Evolutionary conservation across 1,140 invertebrate species (phyloP).

Genomic region (Agrypnia vestita): DNA sequence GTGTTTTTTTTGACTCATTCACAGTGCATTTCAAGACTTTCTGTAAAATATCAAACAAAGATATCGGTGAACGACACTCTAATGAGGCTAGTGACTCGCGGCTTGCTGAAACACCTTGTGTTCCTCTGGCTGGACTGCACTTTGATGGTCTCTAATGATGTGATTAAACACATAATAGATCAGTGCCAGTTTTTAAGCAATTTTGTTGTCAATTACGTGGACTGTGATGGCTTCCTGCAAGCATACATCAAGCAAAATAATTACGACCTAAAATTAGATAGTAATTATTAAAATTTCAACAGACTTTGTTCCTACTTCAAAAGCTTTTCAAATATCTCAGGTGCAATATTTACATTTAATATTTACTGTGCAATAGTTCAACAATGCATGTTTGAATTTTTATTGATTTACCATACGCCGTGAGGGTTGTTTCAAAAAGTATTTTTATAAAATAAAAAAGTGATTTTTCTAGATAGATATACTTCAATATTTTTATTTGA

Average conservation of each 20-base stretch:
- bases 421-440: no score
- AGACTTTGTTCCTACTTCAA: background rate
- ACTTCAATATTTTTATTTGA: no score
- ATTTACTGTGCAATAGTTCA: no score
- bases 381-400: no score
- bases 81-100: slow-evolving; percentile 64
- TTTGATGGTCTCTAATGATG: slow-evolving; percentile 66
- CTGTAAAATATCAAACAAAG: slow-evolving; percentile 68
- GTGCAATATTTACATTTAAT: no score
- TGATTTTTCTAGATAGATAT: no score
- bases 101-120: slow-evolving; percentile 65
- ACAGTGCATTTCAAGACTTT: slow-evolving; percentile 65
- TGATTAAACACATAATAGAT: slow-evolving; percentile 66
- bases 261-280: slow-evolving; percentile 66
- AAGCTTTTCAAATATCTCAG: background rate
- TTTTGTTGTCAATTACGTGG: slow-evolving; percentile 66
- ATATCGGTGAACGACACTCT: slow-evolving; percentile 65
- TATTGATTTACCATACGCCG: no score
- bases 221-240: slow-evolving; percentile 64
- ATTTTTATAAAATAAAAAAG: no score
- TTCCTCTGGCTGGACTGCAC: slow-evolving; percentile 70
- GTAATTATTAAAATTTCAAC: slow-evolving; percentile 43
- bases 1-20: slow-evolving; percentile 67
- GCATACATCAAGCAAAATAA: slow-evolving; percentile 68
- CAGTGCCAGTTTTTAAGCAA: slow-evolving; percentile 65